Conservation (phyloP, 2,888 invertebrate genomes). For the Macaria notata region DNA sequence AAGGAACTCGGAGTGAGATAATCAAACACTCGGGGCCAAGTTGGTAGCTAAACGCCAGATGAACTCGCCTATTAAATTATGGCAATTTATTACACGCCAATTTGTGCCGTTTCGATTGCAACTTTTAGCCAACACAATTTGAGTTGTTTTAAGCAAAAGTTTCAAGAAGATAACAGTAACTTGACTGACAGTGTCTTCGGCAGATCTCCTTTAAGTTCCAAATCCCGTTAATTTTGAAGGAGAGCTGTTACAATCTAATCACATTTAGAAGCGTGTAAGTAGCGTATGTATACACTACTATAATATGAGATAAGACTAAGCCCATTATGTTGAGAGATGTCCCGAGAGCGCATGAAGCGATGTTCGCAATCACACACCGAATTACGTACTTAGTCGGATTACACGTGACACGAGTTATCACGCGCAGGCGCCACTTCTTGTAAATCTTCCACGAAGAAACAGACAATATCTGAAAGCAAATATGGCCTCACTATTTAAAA, state of each 20-base stretch:
- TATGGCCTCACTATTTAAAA: slow-evolving; percentile 80
- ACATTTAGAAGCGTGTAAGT: slow-evolving; percentile 49
- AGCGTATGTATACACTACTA: slow-evolving; percentile 57
- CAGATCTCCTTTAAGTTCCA: slow-evolving; percentile 29
- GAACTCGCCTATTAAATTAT: slow-evolving; percentile 76
- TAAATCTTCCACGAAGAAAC: slow-evolving; percentile 75
- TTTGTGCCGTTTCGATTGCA: slow-evolving; percentile 68
- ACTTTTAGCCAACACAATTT: slow-evolving; percentile 53
- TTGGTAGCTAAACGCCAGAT: slow-evolving; percentile 78
- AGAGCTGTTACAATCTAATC: slow-evolving; percentile 44
- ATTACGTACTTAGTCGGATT: slow-evolving; percentile 77
- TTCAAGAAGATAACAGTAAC: too few relatives aligned
- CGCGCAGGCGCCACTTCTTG: slow-evolving; percentile 72
- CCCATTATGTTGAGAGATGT: slow-evolving; percentile 70
- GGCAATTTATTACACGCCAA: slow-evolving; percentile 78
- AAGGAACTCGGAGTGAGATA: slow-evolving; percentile 71
- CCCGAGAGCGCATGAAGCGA: slow-evolving; percentile 59
- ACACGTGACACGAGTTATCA: slow-evolving; percentile 76
- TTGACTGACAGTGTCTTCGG: neutral
- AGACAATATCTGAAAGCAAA: slow-evolving; percentile 79
- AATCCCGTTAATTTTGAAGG: slow-evolving; percentile 48
- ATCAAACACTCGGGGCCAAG: slow-evolving; percentile 68
- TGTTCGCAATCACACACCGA: slow-evolving; percentile 77
- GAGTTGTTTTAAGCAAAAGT: slow-evolving; percentile 33
- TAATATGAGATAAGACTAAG: slow-evolving; percentile 73